Evolutionary conservation across 2,113 vertebrate genomes (phyloP).

Genomic region (Epinephelus fuscoguttatus): DNA sequence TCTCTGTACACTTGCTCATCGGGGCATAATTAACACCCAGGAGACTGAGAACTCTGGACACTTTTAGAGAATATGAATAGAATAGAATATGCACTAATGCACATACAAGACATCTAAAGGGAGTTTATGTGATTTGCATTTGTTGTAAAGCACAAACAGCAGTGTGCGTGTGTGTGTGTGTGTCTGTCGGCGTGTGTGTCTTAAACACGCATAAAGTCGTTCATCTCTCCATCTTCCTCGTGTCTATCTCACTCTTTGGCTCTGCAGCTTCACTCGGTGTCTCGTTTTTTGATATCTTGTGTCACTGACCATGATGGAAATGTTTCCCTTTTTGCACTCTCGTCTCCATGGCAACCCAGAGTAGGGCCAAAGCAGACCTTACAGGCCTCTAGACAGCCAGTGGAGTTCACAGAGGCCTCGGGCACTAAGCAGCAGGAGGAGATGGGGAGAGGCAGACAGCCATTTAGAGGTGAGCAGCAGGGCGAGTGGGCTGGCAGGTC

Average conservation of each 20-base stretch:
- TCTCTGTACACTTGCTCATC: conserved; percentile 5
- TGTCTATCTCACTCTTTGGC: not conserved
- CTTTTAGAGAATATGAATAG: too few species aligned
- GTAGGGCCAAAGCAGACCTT: conserved; percentile 21
- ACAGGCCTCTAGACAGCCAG: conserved; percentile 5
- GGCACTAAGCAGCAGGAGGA: conserved; percentile 40
- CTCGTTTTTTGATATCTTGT: conserved; percentile 9
- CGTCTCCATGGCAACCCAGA: conserved; percentile 59
- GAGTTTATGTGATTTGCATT: not conserved
- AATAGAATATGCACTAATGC: not conserved
- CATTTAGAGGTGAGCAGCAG: conserved; percentile 42
- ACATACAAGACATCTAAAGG: not conserved
- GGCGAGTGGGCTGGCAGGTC: conserved; percentile 31
- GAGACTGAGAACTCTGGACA: conserved; percentile 3
- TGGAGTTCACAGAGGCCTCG: conserved; percentile 39
- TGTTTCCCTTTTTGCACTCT: conserved; percentile 32
- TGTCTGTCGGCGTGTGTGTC: not conserved
- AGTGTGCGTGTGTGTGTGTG: not conserved
- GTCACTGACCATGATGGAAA: conserved; percentile 35
- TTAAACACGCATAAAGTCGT: not conserved
- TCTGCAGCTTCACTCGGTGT: not conserved
- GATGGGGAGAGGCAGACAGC: conserved; percentile 41
- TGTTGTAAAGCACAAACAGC: not conserved
- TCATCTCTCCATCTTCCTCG: conserved; percentile 11
- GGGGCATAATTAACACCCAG: conserved; percentile 20